These are phyloP conservation scores for Arctopsyche grandis DNA, from an alignment of 1,140 invertebrate species.

Conservation along the genomic window DNA sequence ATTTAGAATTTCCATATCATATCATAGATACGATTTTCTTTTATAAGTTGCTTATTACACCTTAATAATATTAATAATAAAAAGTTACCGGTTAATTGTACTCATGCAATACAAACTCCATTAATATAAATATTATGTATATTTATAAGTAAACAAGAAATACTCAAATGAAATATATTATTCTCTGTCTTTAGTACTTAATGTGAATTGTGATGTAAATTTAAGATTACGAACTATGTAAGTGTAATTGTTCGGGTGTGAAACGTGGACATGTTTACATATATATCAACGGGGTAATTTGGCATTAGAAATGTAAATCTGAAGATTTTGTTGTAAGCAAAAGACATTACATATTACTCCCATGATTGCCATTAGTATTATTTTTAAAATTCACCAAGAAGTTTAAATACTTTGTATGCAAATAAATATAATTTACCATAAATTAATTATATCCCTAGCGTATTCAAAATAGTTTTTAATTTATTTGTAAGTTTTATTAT, in stretches of 20 bases:
- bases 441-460: neutral
- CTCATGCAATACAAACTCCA: neutral
- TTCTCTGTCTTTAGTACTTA: conserved; percentile 8
- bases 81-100: conserved; percentile 6
- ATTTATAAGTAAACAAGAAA: neutral
- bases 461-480: too few relatives aligned
- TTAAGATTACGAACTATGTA: conserved; percentile 10
- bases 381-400: conserved; percentile 4
- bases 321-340: neutral
- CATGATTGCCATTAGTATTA: conserved; percentile 26
- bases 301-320: neutral
- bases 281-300: neutral
- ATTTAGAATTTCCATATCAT: conserved; percentile 3
- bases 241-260: neutral
- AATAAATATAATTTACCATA: neutral
- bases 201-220: conserved; percentile 36
- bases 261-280: neutral
- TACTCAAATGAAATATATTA: conserved; percentile 19
- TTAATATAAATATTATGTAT: neutral
- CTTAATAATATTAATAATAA: neutral
- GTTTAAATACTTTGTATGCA: neutral
- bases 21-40: conserved; percentile 1
- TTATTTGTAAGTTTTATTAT: neutral
- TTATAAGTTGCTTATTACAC: neutral
- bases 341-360: neutral